Evolutionary conservation across 2,797 vertebrate genomes (phyloP), one percentile per base, ranked within the genome.

Genomic region (Cyprinodon diabolis): DNA sequence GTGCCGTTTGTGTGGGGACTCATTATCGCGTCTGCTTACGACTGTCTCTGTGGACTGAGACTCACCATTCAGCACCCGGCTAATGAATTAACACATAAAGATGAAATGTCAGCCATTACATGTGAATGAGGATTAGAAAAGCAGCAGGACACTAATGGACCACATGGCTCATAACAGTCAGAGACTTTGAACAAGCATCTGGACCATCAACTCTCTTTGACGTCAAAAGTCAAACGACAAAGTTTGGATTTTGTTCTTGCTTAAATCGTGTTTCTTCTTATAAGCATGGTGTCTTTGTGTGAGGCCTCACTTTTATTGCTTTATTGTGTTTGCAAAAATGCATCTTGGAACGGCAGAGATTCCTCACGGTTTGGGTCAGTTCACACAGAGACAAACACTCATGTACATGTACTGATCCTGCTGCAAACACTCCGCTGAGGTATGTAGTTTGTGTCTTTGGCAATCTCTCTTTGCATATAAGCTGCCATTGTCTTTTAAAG

Each of bases 111-210:
- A 77, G 83, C 87, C 85, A 87, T 94, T 95, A 92, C 93, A 95
- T 94, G 93, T 94, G 94, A 95, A 95, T 95, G 93, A 95, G 94
- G 95, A 95, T 95, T 95, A 96, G 90, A 93, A 89, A 92, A 93
- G 82, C 95, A 95, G 94, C 95, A 94, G 94, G 94, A 82, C 82
- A 83, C 92, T 95, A 95, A 95, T 95, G 95, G 94, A 92, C 75
- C 76, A 63, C 68, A 60, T 80, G 85, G 82, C 87, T 88, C 83
- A 67, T 87, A 86, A 87, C 76, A 86, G 83, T 79, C 62, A 23
- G 72, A 86, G 81, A 91, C 93, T 93, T 91, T 91, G 93, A 94
- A 94, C 88, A 91, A 91, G 87, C 86, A 91, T 88, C 78, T 86
- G 86, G 58, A 86, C 85, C 23, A 2, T 80, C 86, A 43, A 67